Percentiles rank a stretch among this genome's conserved stretches.
Evolutionary conservation across 2,113 vertebrate species (phyloP).

Genomic region (Cranoglanis bouderius): DNA sequence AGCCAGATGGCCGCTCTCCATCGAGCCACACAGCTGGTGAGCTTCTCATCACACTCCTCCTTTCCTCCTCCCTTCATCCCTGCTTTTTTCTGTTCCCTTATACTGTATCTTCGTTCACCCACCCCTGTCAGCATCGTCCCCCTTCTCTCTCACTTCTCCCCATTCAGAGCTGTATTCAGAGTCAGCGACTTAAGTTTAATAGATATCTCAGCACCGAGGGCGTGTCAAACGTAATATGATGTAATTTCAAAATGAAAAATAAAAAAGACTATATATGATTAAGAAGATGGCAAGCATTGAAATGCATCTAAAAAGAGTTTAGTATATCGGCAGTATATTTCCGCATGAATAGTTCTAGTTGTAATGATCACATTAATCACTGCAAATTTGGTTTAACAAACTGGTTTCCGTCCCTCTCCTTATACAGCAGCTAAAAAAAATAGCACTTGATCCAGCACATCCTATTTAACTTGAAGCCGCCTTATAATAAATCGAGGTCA

Average conservation of each 20-base stretch:
- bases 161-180: neutral
- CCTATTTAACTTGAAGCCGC: neutral
- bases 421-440: neutral
- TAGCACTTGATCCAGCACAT: neutral
- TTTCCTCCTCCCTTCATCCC: neutral
- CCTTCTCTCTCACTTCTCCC: neutral
- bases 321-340: neutral
- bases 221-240: neutral
- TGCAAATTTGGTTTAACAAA: no score
- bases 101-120: no score
- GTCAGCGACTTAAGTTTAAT: neutral
- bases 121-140: neutral
- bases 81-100: neutral
- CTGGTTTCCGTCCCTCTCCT: no score
- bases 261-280: neutral
- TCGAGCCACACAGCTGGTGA: conserved; percentile 68
- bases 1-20: conserved; percentile 69
- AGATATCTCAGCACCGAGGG: neutral
- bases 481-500: neutral
- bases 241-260: neutral
- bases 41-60: neutral
- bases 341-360: neutral
- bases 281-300: neutral
- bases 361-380: no score
- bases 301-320: neutral